Conservation (phyloP, 1,140 invertebrate genomes). For the Drosophila kurseongensis region DNA sequence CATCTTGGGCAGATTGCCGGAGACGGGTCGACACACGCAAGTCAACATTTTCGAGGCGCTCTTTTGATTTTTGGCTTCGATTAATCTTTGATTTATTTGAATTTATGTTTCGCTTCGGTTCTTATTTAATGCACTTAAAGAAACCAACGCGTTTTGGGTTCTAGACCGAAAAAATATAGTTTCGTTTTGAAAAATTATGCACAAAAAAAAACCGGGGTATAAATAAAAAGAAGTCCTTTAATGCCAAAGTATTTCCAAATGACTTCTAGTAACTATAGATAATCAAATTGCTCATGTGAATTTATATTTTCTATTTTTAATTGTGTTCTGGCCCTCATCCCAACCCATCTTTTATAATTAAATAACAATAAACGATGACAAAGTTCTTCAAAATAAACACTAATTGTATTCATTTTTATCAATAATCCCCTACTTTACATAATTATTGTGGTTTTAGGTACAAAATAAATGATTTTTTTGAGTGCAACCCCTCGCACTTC, state of each 20-base stretch:
- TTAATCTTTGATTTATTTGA: slow-evolving; percentile 47
- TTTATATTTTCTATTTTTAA: too few species aligned
- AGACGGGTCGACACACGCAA: slow-evolving; percentile 84
- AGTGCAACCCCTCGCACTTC: background rate
- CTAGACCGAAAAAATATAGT: background rate
- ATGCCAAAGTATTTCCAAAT: too few species aligned
- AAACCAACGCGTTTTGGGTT: background rate
- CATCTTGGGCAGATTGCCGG: slow-evolving; percentile 84
- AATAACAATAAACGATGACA: background rate
- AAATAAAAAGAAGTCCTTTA: too few species aligned
- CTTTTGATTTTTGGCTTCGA: slow-evolving; percentile 35
- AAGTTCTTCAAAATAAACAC: background rate
- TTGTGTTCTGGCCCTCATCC: background rate
- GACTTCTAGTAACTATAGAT: too few species aligned
- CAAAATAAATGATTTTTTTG: background rate
- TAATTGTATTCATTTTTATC: too few species aligned
- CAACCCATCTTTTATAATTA: too few species aligned
- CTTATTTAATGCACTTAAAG: slow-evolving; percentile 8
- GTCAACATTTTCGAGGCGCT: slow-evolving; percentile 74
- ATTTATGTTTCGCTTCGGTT: slow-evolving; percentile 21
- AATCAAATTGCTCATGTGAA: too few species aligned
- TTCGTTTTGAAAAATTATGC: background rate
- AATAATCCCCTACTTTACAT: too few species aligned
- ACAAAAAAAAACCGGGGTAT: too few species aligned
- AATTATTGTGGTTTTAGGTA: background rate